Base-by-base conservation (phyloP, 2,888 invertebrate genomes). In the Oxytorus armatus region DNA sequence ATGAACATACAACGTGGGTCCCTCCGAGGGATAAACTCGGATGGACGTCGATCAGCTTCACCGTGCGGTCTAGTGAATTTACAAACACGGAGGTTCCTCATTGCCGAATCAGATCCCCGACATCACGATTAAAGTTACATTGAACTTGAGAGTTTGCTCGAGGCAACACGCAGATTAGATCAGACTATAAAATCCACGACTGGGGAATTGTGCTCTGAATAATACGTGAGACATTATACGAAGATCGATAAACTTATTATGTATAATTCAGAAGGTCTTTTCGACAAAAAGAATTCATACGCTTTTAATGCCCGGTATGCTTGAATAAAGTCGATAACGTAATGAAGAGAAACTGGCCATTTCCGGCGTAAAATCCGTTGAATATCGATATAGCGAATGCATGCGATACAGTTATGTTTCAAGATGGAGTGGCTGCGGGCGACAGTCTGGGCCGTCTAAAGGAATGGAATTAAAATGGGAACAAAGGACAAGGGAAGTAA, bases 141-240 rank as follows among this genome's bases (percentile, higher is more conserved):
- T 55, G 55, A 55, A 55, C 55, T 29, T 55, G 55, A n/a, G 14
- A n/a, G 29, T 16, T 53, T 3, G 25, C 29, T 33, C 16, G 33
- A 3, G 10, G 33, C 8, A 5, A 25, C n/a, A 7, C 8, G 16
- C 10, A 33, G 33, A 55, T 55, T 55, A 29, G 33, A 55, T 55
- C 16, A 18, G 5, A 3, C 16, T 29, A 16, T 33, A 11, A 33
- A 29, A 55, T 33, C 14, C 33, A 5, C n/a, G 7, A 55, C 25
- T 16, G 14, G 29, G 10, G 10, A 33, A 33, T 55, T 33, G 8
- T 16, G 14, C 7, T 14, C 18, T 29, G 33, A 16, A 55, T 16
- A 55, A 55, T 55, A 16, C 25, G 14, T 55, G 16, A 14, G 18
- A 10, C 18, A 49, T 49, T 49, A 18, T 0, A 11, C 23, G 25